Evolutionary conservation across 2,113 vertebrate genomes (phyloP).

Genomic region (Calonectris borealis): DNA sequence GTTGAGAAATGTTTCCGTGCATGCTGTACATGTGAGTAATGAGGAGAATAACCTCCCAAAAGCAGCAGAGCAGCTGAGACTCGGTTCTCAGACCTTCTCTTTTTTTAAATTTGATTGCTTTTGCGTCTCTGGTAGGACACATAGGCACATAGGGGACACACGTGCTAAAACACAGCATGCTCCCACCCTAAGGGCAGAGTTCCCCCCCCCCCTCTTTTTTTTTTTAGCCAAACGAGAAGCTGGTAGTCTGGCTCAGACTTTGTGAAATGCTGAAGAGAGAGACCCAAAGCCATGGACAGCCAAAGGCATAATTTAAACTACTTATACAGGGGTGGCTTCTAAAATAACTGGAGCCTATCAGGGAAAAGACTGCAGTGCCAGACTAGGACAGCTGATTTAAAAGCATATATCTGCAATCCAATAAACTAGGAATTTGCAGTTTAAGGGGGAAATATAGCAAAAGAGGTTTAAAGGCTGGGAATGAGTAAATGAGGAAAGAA

Average conservation of each 20-base stretch:
- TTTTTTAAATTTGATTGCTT: background rate
- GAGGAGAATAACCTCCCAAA: background rate
- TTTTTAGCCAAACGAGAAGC: background rate
- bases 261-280: background rate
- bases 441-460: background rate
- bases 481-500: background rate
- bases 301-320: background rate
- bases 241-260: background rate
- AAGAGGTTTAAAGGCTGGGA: background rate
- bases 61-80: background rate
- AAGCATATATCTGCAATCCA: background rate
- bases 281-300: background rate
- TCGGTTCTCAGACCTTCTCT: background rate
- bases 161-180: fast-evolving
- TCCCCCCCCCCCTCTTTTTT: background rate
- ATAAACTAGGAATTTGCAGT: background rate
- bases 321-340: background rate
- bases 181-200: background rate
- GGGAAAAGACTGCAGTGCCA: background rate
- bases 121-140: background rate
- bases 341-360: background rate
- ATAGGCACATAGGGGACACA: background rate
- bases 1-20: background rate
- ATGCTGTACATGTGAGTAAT: background rate
- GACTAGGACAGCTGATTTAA: background rate